Evolutionary conservation across 2,797 vertebrate species (phyloP), one percentile per base, ranked within the genome.

Genomic region (Poeciliopsis infans): DNA sequence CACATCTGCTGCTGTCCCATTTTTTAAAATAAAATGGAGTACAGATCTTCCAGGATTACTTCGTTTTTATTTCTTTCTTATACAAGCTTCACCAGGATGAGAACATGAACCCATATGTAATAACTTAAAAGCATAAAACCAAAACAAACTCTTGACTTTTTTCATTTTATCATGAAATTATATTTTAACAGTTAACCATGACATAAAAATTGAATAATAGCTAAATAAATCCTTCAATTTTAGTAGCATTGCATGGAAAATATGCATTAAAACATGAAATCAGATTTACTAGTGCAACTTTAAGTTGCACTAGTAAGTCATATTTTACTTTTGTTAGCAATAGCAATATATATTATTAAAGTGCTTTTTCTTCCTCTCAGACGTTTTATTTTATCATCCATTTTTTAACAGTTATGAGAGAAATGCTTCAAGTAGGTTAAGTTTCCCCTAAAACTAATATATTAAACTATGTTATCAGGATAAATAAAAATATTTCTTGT

Each of bases 1-100:
- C 90, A 87, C 57, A 69, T 45, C 75, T 46, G 23, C 36, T 39
- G 1, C 20, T 74, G 88, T 86, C 82, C 90, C 78, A 88, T 85
- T 81, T 69, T 55, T n/a, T 10, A 23, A 25, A 23, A 81, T 66
- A 51, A 80, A 78, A 74, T 74, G 57, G 53, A 83, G 69, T 41
- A 23, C 18, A 76, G 47, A 73, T 73, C 46, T 36, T 73, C 31
- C 41, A 70, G 68, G 41, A 70, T 70, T 43, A n/a, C 39, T 25
- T 43, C 2, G n/a, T 43, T 45, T 28, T 28, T 46, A 43, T 70
- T 45, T 70, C 25, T 70, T 16, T 70, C 41, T 70, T 28, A 70
- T 45, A 45, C 5, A 70, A 46, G 10, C 8, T 3, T 36, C 59
- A 25, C 3, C 18, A 36, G 31, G 36, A 25, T 68, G 39, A 68